These are phyloP conservation scores for Microchirus variegatus DNA, from an alignment of 2,797 vertebrate genomes.

Conservation along the genomic window DNA sequence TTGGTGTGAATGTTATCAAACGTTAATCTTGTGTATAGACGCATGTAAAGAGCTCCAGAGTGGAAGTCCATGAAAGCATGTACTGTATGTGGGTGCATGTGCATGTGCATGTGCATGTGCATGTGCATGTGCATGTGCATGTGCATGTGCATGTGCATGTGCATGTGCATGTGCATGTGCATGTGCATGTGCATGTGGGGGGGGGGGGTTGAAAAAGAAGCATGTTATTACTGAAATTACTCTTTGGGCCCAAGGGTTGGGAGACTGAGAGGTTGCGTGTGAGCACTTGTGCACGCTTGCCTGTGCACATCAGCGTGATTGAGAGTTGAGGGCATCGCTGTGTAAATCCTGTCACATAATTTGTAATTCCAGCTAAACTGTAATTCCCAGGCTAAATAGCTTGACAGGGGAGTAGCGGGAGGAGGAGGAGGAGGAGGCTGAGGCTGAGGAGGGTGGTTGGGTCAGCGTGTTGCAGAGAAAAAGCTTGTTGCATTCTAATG, in stretches of 20 bases:
- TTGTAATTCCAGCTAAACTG: conserved; percentile 50
- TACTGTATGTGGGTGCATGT: background rate
- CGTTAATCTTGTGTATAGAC: background rate
- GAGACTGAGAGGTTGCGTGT: background rate
- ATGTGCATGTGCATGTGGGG: no score
- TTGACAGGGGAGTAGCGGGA: conserved; percentile 6
- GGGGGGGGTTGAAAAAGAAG: conserved; percentile 24
- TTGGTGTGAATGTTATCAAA: no score
- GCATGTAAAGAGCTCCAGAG: background rate
- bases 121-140: no score
- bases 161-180: no score
- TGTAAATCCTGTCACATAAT: conserved; percentile 33
- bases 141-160: no score
- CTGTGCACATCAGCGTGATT: conserved; percentile 26
- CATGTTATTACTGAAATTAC: conserved; percentile 23
- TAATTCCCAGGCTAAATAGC: conserved; percentile 37
- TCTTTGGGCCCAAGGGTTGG: conserved; percentile 8
- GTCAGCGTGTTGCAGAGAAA: background rate
- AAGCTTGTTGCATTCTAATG: conserved; percentile 7
- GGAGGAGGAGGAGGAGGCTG: background rate
- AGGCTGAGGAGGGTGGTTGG: background rate
- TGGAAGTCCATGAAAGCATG: background rate
- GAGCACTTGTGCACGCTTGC: conserved; percentile 1
- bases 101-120: no score
- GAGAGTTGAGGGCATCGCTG: conserved; percentile 21